Evolutionary conservation across 2,797 vertebrate genomes (phyloP), one percentile per base, ranked within the genome.

Genomic region (Takifugu ocellatus): DNA sequence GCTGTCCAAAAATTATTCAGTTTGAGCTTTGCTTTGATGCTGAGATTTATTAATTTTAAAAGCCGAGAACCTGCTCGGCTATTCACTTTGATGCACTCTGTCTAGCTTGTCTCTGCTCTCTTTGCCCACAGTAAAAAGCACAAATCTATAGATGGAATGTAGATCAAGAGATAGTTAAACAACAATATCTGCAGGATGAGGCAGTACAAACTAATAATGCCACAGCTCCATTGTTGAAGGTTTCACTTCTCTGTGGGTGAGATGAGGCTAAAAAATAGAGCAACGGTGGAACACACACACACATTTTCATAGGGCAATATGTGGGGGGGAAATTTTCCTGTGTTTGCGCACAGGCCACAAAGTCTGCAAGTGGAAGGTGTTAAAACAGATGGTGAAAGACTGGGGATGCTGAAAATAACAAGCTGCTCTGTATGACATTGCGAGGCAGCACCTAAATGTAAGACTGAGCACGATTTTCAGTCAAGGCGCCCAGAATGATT

Each of bases 21-120:
- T 43, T 57, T 48, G 67, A 33, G 59, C 36, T 5, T 59, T 36
- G 47, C 68, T 77, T 77, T 82, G 63, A 74, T 70, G 42, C 33
- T 39, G 50, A 72, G 59, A 63, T 61, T 43, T 61, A 49, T 64
- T 54, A 5, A 51, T 54, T 62, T 57, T 46, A 58, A 65, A 56
- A 11, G 48, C 56, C 49, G 31, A 62, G 46, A 65, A 51, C 57
- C 56, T 65, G 50, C 58, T 64, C 46, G 47, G 24, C 25, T 29
- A 26, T 63, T 73, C 64, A 36, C 50, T 61, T 16, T 33, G 59
- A 75, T 72, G 59, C 46, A 33, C 63, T 59, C 39, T 55, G 25
- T 66, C 27, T 72, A 3, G 15, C 47, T 61, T 63, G 29, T 51
- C 27, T 68, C 49, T 45, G 54, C 31, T 71, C 47, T 70, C 43